Percentiles rank a stretch among this genome's conserved stretches.
These are phyloP conservation scores for Colletes latitarsis DNA, from an alignment of 1,140 invertebrate species.

Conservation along the genomic window DNA sequence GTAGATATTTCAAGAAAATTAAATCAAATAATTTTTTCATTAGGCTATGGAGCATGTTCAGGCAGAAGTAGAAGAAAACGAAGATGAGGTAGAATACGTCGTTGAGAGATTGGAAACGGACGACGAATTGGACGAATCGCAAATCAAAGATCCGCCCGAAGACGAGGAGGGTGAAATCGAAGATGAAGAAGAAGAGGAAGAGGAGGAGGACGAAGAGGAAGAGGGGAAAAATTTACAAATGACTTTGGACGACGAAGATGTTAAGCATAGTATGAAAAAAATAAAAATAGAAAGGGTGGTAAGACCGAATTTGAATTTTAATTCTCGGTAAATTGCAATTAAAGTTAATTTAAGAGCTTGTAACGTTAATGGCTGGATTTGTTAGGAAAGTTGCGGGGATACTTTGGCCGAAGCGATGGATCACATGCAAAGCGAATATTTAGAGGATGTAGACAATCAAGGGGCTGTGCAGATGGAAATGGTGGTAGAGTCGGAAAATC, in stretches of 20 bases:
- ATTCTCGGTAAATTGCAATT: not conserved
- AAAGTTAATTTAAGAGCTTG: not conserved
- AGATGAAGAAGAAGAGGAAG: slow-evolving; percentile 68
- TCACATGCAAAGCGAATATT: slow-evolving; percentile 72
- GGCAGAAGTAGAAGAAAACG: slow-evolving; percentile 53
- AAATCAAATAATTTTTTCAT: not conserved
- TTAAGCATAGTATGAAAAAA: slow-evolving; percentile 52
- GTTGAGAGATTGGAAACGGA: slow-evolving; percentile 73
- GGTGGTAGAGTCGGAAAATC: slow-evolving; percentile 66
- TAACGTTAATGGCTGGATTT: not conserved
- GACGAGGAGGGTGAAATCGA: slow-evolving; percentile 62
- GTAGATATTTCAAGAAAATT: not conserved
- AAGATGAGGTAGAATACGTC: slow-evolving; percentile 69
- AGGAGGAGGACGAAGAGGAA: slow-evolving; percentile 66
- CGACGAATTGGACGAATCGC: slow-evolving; percentile 56
- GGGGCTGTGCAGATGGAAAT: slow-evolving; percentile 71
- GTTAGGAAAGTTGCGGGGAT: slow-evolving; percentile 61
- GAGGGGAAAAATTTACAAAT: slow-evolving; percentile 55
- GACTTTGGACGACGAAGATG: slow-evolving; percentile 61
- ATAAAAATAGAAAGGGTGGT: slow-evolving; percentile 60
- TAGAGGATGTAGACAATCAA: slow-evolving; percentile 58
- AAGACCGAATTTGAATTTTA: not conserved
- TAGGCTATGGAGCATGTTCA: slow-evolving; percentile 33
- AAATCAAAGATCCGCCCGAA: slow-evolving; percentile 59
- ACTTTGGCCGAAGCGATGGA: slow-evolving; percentile 73